These are phyloP conservation scores for Lota lota DNA, from an alignment of 2,113 vertebrate species.

Conservation along the genomic window DNA sequence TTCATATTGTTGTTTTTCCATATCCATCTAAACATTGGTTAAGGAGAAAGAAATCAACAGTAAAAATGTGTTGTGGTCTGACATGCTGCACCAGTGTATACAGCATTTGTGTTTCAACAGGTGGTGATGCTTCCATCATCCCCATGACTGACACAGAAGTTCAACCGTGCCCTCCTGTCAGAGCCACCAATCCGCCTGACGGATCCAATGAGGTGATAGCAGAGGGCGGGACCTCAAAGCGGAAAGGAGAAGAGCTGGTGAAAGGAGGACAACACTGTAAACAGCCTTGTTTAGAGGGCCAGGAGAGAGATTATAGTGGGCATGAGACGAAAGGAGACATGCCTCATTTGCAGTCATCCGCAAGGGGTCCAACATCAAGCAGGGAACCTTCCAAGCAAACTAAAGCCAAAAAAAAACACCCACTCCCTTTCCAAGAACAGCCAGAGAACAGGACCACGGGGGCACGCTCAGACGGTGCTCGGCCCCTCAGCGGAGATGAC, in stretches of 20 bases:
- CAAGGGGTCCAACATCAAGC: too few relatives aligned
- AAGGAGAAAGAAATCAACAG: too few relatives aligned
- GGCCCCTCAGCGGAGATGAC: too few relatives aligned
- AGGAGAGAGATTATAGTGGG: background rate
- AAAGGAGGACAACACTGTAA: constrained; percentile 7
- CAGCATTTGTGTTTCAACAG: constrained; percentile 56
- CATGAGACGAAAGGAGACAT: background rate
- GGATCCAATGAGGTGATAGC: background rate
- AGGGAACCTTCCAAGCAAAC: too few relatives aligned
- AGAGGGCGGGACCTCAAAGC: constrained; percentile 22
- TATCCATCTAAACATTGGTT: too few relatives aligned
- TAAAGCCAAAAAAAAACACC: too few relatives aligned
- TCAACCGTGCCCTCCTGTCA: constrained; percentile 64
- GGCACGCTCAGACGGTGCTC: background rate
- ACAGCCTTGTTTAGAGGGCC: constrained; percentile 25
- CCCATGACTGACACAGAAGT: constrained; percentile 72
- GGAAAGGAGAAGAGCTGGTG: constrained; percentile 20
- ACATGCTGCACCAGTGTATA: too few relatives aligned
- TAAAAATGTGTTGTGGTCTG: too few relatives aligned
- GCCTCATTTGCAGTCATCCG: too few relatives aligned
- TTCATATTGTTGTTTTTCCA: too few relatives aligned
- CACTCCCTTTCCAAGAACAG: too few relatives aligned
- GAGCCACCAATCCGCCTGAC: background rate
- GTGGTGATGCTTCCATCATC: constrained; percentile 94
- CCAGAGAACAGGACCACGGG: too few relatives aligned